phyloP scores from a whole-genome alignment of 1,140 invertebrate species.

The Orius insidiosus region DNA sequence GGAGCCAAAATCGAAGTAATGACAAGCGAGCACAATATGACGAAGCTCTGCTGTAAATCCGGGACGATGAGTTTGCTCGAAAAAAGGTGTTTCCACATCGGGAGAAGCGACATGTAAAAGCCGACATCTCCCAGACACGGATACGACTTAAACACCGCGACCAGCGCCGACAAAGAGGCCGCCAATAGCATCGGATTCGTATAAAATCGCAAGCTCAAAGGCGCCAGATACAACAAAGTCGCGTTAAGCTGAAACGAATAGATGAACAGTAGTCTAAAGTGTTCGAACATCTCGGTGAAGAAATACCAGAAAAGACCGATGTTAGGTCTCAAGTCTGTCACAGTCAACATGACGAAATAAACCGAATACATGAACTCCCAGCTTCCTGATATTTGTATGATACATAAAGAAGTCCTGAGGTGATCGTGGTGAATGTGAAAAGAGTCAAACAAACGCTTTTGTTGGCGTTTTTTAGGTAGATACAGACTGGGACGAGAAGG shows the following conservation, averaged over 20 bases:
- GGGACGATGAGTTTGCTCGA: slow-evolving; percentile 50
- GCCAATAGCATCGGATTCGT: slow-evolving; percentile 74
- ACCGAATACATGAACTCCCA: slow-evolving; percentile 60
- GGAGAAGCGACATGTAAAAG: slow-evolving; percentile 76
- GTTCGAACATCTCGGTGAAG: slow-evolving; percentile 99
- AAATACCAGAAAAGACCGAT: slow-evolving; percentile 99
- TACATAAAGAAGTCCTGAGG: slow-evolving; percentile 23
- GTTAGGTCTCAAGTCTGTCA: slow-evolving; percentile 90
- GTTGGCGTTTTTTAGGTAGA: slow-evolving; percentile 15
- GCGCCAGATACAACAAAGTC: slow-evolving; percentile 73
- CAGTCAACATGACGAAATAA: slow-evolving; percentile 70
- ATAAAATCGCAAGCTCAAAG: slow-evolving; percentile 67
- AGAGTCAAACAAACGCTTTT: slow-evolving; percentile 14
- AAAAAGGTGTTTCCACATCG: slow-evolving; percentile 81
- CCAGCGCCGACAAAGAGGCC: slow-evolving; percentile 65
- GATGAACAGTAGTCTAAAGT: slow-evolving; percentile 87
- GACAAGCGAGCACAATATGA: slow-evolving; percentile 76
- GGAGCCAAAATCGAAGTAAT: slow-evolving; percentile 79
- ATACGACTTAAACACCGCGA: slow-evolving; percentile 91
- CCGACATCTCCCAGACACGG: slow-evolving; percentile 88
- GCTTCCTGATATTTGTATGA: slow-evolving; percentile 31
- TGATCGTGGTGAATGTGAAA: slow-evolving; percentile 21
- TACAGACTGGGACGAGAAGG: slow-evolving; percentile 55
- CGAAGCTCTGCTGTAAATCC: slow-evolving; percentile 84
- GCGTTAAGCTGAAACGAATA: slow-evolving; percentile 95